phyloP scores from a whole-genome alignment of 35 echinoderm and acorn worm genomes.

The Stichopus chloronotus region DNA sequence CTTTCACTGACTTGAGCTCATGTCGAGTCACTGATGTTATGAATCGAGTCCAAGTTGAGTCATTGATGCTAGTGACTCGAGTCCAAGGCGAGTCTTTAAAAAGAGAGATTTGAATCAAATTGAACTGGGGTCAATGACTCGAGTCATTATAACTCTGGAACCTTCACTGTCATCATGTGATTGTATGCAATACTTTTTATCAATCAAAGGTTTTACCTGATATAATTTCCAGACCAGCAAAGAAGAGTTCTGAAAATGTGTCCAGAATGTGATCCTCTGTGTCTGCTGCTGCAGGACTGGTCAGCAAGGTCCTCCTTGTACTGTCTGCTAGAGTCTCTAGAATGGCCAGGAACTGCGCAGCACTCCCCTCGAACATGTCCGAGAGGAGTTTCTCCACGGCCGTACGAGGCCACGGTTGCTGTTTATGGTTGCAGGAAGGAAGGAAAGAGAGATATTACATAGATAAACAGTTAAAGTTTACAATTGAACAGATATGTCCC shows the following conservation, averaged over 20 bases:
- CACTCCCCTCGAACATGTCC: constrained; percentile 99
- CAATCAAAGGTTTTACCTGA: constrained; percentile 59
- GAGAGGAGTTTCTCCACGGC: constrained; percentile 87
- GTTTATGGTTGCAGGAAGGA: neutral
- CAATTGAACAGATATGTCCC: neutral
- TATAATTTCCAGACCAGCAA: constrained; percentile 98
- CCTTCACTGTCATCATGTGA: too few species aligned
- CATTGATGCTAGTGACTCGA: too few species aligned
- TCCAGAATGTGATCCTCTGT: constrained; percentile 95
- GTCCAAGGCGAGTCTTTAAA: too few species aligned
- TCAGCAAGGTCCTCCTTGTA: constrained; percentile 86
- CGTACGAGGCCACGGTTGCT: constrained; percentile 96
- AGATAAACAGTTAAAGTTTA: neutral
- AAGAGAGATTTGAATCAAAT: too few species aligned
- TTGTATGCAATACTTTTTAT: too few species aligned
- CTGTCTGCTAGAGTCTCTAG: constrained; percentile 91
- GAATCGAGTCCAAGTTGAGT: too few species aligned
- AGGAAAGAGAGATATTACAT: neutral
- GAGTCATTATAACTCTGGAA: too few species aligned
- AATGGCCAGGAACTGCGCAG: constrained; percentile 96
- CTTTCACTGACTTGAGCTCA: too few species aligned
- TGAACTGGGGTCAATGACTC: too few species aligned
- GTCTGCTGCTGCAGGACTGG: constrained; percentile 87
- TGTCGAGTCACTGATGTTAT: too few species aligned
- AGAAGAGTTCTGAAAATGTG: constrained; percentile 95